Conservation (phyloP, 1,140 invertebrate species). For the Adelges cooleyi region DNA sequence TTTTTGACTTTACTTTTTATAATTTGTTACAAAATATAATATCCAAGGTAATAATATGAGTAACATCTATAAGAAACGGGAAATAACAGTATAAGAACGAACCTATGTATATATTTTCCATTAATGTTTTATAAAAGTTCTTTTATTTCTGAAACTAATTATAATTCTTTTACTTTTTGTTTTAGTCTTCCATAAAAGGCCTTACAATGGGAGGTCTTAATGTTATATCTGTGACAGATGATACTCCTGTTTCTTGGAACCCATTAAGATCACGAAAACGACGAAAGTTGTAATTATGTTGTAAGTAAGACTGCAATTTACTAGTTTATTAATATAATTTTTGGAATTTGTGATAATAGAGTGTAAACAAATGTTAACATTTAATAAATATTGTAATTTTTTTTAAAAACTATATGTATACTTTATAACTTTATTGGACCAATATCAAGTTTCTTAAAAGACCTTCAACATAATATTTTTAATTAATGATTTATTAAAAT, state of each 20-base stretch:
- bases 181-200: slow-evolving; percentile 82
- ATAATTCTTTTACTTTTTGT: slow-evolving; percentile 34
- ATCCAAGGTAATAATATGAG: too few relatives aligned
- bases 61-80: too few relatives aligned
- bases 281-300: slow-evolving; percentile 50
- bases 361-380: neutral
- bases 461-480: too few relatives aligned
- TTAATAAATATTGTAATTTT: neutral
- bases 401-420: neutral
- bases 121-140: too few relatives aligned
- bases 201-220: slow-evolving; percentile 77
- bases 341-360: neutral
- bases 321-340: neutral
- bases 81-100: too few relatives aligned
- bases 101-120: too few relatives aligned
- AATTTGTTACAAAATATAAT: too few relatives aligned
- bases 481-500: too few relatives aligned
- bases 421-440: neutral
- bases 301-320: slow-evolving; percentile 26
- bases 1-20: too few relatives aligned
- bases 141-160: too few relatives aligned
- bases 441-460: too few relatives aligned
- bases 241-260: slow-evolving; percentile 65
- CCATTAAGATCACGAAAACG: slow-evolving; percentile 59
- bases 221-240: slow-evolving; percentile 82